Percentiles rank a stretch among this genome's conserved stretches.
Evolutionary conservation across 2,888 invertebrate species (phyloP).

Genomic region (Cheilosia pagana): DNA sequence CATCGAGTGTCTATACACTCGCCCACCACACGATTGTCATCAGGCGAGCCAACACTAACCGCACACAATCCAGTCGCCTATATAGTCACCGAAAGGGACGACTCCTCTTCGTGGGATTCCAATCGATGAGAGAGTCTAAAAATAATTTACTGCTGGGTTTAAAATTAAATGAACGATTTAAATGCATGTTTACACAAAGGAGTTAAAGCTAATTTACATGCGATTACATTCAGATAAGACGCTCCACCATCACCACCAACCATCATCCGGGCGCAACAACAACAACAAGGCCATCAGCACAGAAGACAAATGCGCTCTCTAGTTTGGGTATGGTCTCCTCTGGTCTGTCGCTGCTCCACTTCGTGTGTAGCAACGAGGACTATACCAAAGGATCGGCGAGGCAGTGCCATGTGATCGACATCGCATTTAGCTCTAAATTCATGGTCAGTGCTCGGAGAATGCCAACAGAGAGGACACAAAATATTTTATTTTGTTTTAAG

Average conservation of each 20-base stretch:
- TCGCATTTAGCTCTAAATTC: conserved; percentile 13
- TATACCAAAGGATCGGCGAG: conserved; percentile 29
- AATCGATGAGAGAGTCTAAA: conserved; percentile 59
- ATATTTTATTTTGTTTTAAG: not conserved
- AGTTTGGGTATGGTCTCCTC: conserved; percentile 10
- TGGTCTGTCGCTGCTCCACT: conserved; percentile 15
- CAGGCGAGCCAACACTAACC: conserved; percentile 32
- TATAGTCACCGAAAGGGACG: conserved; percentile 5
- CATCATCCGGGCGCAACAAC: conserved; percentile 29
- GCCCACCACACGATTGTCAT: conserved; percentile 59
- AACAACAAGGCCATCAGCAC: conserved; percentile 6
- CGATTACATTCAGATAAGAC: conserved; percentile 75
- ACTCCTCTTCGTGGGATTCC: conserved; percentile 25
- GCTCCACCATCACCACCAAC: conserved; percentile 3
- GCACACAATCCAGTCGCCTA: not conserved
- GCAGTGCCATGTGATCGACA: conserved; percentile 36
- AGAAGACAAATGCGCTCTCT: conserved; percentile 29
- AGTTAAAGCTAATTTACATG: conserved; percentile 77
- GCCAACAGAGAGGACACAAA: not conserved
- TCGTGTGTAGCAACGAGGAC: conserved; percentile 15
- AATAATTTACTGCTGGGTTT: conserved; percentile 66
- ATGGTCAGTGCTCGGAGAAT: not conserved
- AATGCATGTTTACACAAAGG: conserved; percentile 77
- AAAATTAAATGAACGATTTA: conserved; percentile 76
- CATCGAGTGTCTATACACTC: conserved; percentile 32